Base-by-base conservation (phyloP, 2,113 vertebrate species). In the Takifugu flavidus region DNA sequence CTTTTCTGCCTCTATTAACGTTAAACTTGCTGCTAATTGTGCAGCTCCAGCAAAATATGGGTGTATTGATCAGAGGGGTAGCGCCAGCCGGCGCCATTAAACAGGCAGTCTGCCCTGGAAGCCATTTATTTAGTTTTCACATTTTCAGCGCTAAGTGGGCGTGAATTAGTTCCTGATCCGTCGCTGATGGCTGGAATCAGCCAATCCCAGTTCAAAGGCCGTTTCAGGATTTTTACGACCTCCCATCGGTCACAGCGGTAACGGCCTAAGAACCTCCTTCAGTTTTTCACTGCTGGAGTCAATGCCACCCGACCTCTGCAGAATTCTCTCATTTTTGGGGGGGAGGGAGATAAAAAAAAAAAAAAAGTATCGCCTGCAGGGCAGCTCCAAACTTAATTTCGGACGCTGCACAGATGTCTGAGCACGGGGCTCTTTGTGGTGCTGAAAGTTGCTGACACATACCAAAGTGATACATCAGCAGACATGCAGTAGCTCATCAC, bases 371-470 rank as follows among this genome's bases (percentile, higher is more conserved):
- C 67, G 42, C 34, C 62, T 3, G 56, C 78, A 67, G 67, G 65
- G 65, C 56, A 78, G 72, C 71, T 62, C 20, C 55, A 70, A 82
- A 72, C 65, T 77, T 71, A 65, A 79, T 82, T 82, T 71, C 63
- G 60, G 79, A 79, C 82, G 62, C 65, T 52, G 82, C 62, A 59
- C 75, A 79, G 79, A 70, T 77, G 82, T 71, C 76, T 11, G 55
- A 34, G 66, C 72, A 26, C 55, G 0, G 61, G 70, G 65, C 47
- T 49, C 28, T 57, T 51, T 42, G 66, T 42, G 59, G 44, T 50
- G 31, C 71, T 45, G 62, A 77, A 83, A 83, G 61, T 54, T 25
- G 77, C 81, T 82, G 82, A 82, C 78, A 70, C 63, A 61, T 1
- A 76, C 78, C 53, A 8, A 65, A 80, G 73, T 11, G 55, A 83